phyloP scores from a whole-genome alignment of 1,140 invertebrate genomes.

The Tachypleus tridentatus region DNA sequence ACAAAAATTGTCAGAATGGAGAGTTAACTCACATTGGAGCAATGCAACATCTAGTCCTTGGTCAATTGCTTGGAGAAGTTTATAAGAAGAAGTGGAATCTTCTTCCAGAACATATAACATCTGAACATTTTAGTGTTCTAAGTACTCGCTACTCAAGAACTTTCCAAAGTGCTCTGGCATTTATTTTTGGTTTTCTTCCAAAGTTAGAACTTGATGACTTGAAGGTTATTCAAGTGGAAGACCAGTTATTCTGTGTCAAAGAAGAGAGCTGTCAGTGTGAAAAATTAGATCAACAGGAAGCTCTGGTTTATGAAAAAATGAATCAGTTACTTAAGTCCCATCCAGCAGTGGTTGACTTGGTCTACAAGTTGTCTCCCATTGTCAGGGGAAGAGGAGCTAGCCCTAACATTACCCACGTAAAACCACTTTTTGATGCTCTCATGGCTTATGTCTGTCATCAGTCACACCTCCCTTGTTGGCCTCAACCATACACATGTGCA shows the following conservation, averaged over 20 bases:
- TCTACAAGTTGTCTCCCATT: conserved; percentile 40
- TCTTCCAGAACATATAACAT: conserved; percentile 34
- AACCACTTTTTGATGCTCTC: conserved; percentile 62
- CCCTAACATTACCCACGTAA: conserved; percentile 45
- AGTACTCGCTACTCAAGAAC: conserved; percentile 75
- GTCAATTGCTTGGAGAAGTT: conserved; percentile 51
- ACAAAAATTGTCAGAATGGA: conserved; percentile 46
- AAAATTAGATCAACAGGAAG: conserved; percentile 43
- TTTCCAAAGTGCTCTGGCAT: conserved; percentile 71
- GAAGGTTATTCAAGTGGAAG: conserved; percentile 54
- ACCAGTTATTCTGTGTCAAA: conserved; percentile 69
- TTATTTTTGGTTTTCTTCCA: conserved; percentile 60
- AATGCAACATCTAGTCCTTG: conserved; percentile 61
- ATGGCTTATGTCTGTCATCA: conserved; percentile 72
- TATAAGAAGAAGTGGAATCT: conserved; percentile 50
- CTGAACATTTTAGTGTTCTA: conserved; percentile 54
- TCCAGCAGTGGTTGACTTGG: conserved; percentile 50
- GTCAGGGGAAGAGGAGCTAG: conserved; percentile 43
- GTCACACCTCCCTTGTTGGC: conserved; percentile 54
- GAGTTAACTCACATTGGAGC: conserved; percentile 58
- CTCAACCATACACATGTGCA: conserved; percentile 23
- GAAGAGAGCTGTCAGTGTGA: conserved; percentile 57
- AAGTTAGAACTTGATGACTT: conserved; percentile 41
- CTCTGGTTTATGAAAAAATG: conserved; percentile 20
- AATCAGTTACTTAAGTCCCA: conserved; percentile 25